phyloP scores from a whole-genome alignment of 2,888 invertebrate species.

The Cephus nigrinus region DNA sequence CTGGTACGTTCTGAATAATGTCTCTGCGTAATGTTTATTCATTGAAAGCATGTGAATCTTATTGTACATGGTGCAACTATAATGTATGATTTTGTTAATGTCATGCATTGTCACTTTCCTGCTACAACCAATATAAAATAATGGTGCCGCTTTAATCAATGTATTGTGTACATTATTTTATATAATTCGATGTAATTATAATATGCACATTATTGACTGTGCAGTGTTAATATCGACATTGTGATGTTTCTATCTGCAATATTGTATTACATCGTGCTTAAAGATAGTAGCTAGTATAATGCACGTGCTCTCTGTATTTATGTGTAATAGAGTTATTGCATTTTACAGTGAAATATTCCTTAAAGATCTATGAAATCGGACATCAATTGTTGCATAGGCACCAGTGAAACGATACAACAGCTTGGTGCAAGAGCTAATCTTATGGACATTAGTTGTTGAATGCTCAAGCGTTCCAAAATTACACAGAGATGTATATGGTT shows the following conservation, averaged over 20 bases:
- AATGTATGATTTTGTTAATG: not conserved
- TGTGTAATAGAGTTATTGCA: not conserved
- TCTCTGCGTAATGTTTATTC: not conserved
- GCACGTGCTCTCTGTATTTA: not conserved
- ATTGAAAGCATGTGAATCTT: not conserved
- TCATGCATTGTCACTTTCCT: not conserved
- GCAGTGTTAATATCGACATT: not conserved
- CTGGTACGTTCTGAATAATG: not conserved
- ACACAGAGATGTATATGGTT: not conserved
- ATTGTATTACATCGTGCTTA: not conserved
- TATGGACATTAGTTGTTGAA: not conserved
- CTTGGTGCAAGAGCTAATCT: not conserved
- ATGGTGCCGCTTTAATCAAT: not conserved
- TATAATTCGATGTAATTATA: not conserved
- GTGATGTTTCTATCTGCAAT: not conserved
- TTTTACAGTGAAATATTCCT: not conserved
- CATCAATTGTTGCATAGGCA: not conserved
- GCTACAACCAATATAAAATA: not conserved
- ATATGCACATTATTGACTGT: not conserved
- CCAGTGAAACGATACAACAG: not conserved
- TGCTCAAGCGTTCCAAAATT: not conserved
- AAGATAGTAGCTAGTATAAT: not conserved
- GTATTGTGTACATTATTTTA: not conserved
- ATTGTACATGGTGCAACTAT: not conserved
- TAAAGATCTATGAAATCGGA: not conserved